Evolutionary conservation across 2,888 invertebrate species (phyloP).

Genomic region (Drosophila cognata): DNA sequence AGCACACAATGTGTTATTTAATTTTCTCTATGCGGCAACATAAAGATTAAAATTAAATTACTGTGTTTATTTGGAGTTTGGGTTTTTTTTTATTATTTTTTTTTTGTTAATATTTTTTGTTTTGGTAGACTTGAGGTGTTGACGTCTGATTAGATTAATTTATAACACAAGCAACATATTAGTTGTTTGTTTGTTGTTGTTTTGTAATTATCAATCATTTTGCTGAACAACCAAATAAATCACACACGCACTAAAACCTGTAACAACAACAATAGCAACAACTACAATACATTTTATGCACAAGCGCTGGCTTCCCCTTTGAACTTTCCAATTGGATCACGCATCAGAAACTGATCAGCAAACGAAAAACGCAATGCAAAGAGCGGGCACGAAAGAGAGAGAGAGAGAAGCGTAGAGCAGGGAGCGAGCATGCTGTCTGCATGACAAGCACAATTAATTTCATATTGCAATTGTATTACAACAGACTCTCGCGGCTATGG

Average conservation of each 20-base stretch:
- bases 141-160: conserved; percentile 69
- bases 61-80: conserved; percentile 33
- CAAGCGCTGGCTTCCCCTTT: conserved; percentile 57
- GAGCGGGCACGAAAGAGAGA: conserved; percentile 14
- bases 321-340: conserved; percentile 67
- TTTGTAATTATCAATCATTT: conserved; percentile 61
- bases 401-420: not conserved
- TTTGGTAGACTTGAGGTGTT: conserved; percentile 53
- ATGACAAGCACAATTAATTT: conserved; percentile 54
- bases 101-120: conserved; percentile 12
- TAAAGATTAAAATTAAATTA: conserved; percentile 67
- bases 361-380: conserved; percentile 24
- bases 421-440: conserved; percentile 30
- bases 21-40: conserved; percentile 24
- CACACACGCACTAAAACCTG: conserved; percentile 37
- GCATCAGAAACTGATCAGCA: conserved; percentile 56
- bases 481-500: conserved; percentile 60
- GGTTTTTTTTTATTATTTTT: conserved; percentile 3
- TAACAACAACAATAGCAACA: conserved; percentile 30
- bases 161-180: conserved; percentile 39
- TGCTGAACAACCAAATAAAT: conserved; percentile 66
- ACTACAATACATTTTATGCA: conserved; percentile 47
- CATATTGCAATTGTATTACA: conserved; percentile 58
- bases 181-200: conserved; percentile 38
- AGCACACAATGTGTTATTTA: conserved; percentile 35